Conservation (phyloP, 1,140 invertebrate genomes). For the Drosophila kikkawai region DNA sequence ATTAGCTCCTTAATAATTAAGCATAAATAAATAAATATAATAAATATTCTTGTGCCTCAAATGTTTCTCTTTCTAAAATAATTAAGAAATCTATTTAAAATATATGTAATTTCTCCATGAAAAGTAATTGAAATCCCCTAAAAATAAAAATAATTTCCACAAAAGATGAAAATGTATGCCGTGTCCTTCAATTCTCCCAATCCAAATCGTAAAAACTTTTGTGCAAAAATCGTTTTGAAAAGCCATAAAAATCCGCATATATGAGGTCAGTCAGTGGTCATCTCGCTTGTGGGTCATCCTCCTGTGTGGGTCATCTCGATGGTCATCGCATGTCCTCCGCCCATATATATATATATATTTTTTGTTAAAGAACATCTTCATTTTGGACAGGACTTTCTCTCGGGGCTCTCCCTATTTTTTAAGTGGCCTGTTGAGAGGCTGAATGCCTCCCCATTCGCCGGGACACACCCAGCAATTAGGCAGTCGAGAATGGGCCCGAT, state of each 20-base stretch:
- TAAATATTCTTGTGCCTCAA: not conserved
- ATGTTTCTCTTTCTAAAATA: not conserved
- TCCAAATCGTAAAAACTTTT: not conserved
- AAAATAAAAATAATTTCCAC: not conserved
- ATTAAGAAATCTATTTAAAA: not conserved
- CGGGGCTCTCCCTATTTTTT: slow-evolving; percentile 23
- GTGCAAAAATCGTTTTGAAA: not conserved
- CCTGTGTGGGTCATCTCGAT: not conserved
- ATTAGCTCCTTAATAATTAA: too few species aligned
- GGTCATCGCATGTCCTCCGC: slow-evolving; percentile 2
- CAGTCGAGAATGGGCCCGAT: slow-evolving; percentile 41
- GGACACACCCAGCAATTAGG: slow-evolving; percentile 79
- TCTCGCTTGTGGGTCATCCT: not conserved
- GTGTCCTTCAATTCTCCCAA: not conserved
- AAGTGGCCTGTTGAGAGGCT: slow-evolving; percentile 52
- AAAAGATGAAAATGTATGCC: not conserved
- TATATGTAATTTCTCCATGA: not conserved
- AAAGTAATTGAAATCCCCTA: not conserved
- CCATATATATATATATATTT: slow-evolving; percentile 20
- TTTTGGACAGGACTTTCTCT: slow-evolving; percentile 4
- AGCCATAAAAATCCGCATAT: slow-evolving; percentile 4
- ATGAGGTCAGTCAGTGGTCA: slow-evolving; percentile 18
- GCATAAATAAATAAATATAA: not conserved
- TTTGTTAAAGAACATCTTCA: slow-evolving; percentile 6
- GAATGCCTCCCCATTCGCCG: slow-evolving; percentile 31